A percentile compares a stretch with the other conserved stretches of the same genome.
Evolutionary conservation across 92 coral and sea anemone genomes (phyloP).

Genomic region (Ricordea florida): DNA sequence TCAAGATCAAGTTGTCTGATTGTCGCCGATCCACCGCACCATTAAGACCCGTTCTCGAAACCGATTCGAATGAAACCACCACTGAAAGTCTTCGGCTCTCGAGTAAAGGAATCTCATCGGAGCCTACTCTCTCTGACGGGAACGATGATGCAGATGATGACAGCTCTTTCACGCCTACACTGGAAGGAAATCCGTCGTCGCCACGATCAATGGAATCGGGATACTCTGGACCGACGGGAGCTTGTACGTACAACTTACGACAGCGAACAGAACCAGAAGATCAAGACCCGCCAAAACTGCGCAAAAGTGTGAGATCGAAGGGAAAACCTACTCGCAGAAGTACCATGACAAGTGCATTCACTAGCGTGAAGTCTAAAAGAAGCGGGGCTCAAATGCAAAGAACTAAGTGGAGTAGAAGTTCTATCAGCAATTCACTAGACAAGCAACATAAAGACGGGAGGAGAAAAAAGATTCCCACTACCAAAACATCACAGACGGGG

Average conservation of each 20-base stretch:
- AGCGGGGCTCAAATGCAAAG: too few relatives aligned
- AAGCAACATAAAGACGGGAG: background rate
- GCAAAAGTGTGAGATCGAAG: background rate
- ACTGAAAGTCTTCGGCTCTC: slow-evolving; percentile 28
- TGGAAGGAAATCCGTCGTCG: background rate
- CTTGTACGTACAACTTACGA: background rate
- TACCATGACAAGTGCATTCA: too few relatives aligned
- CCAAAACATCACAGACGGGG: background rate
- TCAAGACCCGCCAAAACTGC: background rate
- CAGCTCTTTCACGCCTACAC: slow-evolving; percentile 23
- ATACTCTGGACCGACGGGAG: too few relatives aligned
- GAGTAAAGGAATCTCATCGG: background rate
- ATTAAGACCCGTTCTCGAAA: slow-evolving; percentile 7
- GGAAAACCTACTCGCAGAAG: background rate
- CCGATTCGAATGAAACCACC: background rate
- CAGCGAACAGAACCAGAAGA: background rate
- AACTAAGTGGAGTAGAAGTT: too few relatives aligned
- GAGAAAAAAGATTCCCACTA: background rate
- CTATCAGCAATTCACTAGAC: too few relatives aligned
- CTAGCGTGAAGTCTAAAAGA: too few relatives aligned
- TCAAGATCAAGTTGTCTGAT: slow-evolving; percentile 11
- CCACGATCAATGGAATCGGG: slow-evolving; percentile 20
- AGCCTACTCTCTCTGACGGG: background rate
- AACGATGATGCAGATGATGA: background rate
- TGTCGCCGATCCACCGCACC: background rate